These are phyloP conservation scores for Noctuana brunneofusca DNA, from an alignment of 2,888 invertebrate genomes.

Conservation along the genomic window DNA sequence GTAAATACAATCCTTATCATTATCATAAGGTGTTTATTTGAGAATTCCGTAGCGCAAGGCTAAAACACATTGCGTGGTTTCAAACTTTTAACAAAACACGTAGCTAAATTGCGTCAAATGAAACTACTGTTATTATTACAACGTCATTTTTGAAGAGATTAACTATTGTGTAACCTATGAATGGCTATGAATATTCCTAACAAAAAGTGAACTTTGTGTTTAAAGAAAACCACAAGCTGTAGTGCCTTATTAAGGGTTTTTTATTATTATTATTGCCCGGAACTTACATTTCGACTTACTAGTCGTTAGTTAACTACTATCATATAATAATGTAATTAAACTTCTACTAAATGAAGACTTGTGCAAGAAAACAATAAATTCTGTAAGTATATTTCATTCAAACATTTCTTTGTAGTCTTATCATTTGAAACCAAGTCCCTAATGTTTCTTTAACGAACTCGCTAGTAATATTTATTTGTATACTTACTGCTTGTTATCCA, in stretches of 20 bases:
- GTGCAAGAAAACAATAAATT: background rate
- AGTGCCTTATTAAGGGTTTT: too few species aligned
- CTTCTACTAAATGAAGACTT: background rate
- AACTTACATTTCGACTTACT: too few species aligned
- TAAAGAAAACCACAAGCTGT: too few species aligned
- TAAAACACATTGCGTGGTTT: conserved; percentile 46
- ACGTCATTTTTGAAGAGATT: too few species aligned
- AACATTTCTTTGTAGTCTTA: conserved; percentile 4
- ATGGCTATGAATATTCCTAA: too few species aligned
- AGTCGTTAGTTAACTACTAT: too few species aligned
- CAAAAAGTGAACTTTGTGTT: too few species aligned
- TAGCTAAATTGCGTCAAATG: background rate
- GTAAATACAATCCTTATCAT: conserved; percentile 52
- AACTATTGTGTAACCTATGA: too few species aligned
- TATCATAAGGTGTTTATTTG: conserved; percentile 60
- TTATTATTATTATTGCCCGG: too few species aligned
- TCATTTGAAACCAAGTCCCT: background rate
- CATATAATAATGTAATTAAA: too few species aligned
- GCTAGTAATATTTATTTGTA: background rate
- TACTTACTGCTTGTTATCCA: conserved; percentile 15
- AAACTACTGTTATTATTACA: background rate
- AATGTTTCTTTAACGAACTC: background rate
- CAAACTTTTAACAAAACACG: conserved; percentile 9
- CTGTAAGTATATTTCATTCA: background rate
- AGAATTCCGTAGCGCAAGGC: conserved; percentile 47